phyloP scores from a whole-genome alignment of 37 sponge, comb jelly and placozoan species.

The Aplysina aerophoba region DNA sequence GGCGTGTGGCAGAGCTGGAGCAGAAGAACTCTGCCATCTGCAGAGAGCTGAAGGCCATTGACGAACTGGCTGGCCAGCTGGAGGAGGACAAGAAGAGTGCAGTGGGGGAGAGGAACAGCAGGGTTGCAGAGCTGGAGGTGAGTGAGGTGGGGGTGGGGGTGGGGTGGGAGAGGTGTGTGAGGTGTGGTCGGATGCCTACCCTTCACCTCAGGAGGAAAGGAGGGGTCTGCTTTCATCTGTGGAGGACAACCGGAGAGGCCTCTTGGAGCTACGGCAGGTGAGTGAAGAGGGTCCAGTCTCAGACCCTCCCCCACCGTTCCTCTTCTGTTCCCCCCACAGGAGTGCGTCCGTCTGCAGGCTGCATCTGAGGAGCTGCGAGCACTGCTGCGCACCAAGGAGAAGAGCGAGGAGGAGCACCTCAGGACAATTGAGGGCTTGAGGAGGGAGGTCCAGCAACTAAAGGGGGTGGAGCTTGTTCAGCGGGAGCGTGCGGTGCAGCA shows the following conservation, averaged over 20 bases:
- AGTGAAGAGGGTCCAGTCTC: no score
- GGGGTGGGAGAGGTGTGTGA: slow-evolving; percentile 6
- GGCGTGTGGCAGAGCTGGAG: slow-evolving; percentile 55
- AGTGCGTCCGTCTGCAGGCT: slow-evolving; percentile 48
- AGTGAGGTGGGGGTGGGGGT: not conserved
- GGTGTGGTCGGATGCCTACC: not conserved
- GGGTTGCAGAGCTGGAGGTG: slow-evolving; percentile 46
- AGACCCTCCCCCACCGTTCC: no score
- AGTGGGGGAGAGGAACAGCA: slow-evolving; percentile 30
- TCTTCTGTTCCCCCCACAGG: not conserved
- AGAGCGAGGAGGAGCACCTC: slow-evolving; percentile 3
- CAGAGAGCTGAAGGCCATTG: slow-evolving; percentile 69
- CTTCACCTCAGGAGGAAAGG: not conserved
- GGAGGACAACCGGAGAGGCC: slow-evolving; percentile 28
- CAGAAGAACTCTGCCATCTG: slow-evolving; percentile 79
- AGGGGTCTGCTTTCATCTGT: not conserved
- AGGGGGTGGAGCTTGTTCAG: not conserved
- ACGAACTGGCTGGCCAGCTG: slow-evolving; percentile 79
- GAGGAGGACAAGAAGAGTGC: slow-evolving; percentile 71
- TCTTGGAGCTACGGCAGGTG: slow-evolving; percentile 62
- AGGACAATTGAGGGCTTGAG: not conserved
- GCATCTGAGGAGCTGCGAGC: slow-evolving; percentile 48
- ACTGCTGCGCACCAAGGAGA: not conserved
- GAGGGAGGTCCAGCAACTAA: slow-evolving; percentile 19
- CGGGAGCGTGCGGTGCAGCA: not conserved